Percentiles rank a stretch among this genome's conserved stretches.
Evolutionary conservation across 2,888 invertebrate genomes (phyloP).

Genomic region (Drosophila cyrtoloma): DNA sequence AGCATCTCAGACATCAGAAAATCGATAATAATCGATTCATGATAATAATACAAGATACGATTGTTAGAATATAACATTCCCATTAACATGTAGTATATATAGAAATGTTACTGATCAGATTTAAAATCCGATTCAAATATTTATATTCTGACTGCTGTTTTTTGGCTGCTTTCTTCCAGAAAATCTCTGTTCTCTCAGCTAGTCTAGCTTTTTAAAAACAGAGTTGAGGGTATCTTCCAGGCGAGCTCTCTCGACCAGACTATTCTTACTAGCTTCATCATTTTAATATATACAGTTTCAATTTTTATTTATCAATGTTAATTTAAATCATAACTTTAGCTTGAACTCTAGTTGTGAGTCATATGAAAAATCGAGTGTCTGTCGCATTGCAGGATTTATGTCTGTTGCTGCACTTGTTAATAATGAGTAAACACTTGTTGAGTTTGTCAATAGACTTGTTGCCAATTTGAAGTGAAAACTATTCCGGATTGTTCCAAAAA

Average conservation of each 20-base stretch:
- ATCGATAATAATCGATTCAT: too few species aligned
- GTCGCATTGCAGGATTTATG: neutral
- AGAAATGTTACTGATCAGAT: neutral
- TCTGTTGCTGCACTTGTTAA: neutral
- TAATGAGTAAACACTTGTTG: neutral
- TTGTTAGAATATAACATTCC: too few species aligned
- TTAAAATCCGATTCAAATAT: neutral
- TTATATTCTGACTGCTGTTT: neutral
- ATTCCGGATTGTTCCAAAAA: neutral
- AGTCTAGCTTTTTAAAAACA: neutral
- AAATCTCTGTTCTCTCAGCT: neutral
- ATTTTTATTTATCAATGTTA: neutral
- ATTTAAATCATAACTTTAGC: neutral
- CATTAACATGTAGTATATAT: too few species aligned
- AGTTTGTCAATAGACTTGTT: slow-evolving; percentile 31
- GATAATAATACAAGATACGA: too few species aligned
- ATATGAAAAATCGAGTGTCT: neutral
- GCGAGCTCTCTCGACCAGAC: neutral
- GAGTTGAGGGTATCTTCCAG: neutral
- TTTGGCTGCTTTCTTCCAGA: neutral
- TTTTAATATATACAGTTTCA: neutral
- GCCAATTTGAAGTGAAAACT: slow-evolving; percentile 36
- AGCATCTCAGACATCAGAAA: too few species aligned
- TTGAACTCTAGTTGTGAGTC: neutral
- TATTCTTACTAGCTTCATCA: neutral